A percentile compares a stretch with the other conserved stretches of the same genome.
Evolutionary conservation across 2,113 vertebrate genomes (phyloP).

Genomic region (Syrrhaptes paradoxus): DNA sequence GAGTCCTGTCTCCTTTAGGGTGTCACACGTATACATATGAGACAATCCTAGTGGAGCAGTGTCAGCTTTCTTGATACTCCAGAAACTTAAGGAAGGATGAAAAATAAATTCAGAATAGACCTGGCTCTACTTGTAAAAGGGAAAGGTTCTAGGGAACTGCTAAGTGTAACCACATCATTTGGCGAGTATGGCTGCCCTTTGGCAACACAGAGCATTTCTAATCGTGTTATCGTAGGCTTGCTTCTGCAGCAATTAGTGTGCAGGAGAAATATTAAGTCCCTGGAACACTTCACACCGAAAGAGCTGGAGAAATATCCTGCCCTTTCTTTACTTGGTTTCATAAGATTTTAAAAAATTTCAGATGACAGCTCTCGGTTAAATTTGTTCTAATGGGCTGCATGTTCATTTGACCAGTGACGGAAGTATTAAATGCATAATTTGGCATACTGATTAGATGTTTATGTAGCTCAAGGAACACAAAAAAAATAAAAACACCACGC

Average conservation of each 20-base stretch:
- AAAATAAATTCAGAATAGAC: neutral
- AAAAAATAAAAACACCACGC: neutral
- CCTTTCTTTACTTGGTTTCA: neutral
- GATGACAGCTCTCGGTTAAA: neutral
- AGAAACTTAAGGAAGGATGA: neutral
- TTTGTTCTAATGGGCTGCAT: neutral
- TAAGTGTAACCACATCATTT: neutral
- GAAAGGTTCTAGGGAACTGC: neutral
- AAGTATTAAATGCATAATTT: neutral
- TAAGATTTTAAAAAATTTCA: neutral
- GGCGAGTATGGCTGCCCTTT: neutral
- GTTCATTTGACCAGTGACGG: neutral
- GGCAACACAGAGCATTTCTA: neutral
- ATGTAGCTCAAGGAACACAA: neutral
- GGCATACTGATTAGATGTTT: neutral
- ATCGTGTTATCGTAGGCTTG: neutral
- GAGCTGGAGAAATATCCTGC: neutral
- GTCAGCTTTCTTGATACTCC: neutral
- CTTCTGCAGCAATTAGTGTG: neutral
- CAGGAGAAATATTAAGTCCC: neutral
- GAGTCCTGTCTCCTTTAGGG: neutral
- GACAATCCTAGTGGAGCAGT: neutral
- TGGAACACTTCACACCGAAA: neutral
- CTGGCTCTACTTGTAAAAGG: neutral
- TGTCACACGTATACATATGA: accelerated